phyloP scores from a whole-genome alignment of 1,140 invertebrate species.

The Leptoteleia sp. region DNA sequence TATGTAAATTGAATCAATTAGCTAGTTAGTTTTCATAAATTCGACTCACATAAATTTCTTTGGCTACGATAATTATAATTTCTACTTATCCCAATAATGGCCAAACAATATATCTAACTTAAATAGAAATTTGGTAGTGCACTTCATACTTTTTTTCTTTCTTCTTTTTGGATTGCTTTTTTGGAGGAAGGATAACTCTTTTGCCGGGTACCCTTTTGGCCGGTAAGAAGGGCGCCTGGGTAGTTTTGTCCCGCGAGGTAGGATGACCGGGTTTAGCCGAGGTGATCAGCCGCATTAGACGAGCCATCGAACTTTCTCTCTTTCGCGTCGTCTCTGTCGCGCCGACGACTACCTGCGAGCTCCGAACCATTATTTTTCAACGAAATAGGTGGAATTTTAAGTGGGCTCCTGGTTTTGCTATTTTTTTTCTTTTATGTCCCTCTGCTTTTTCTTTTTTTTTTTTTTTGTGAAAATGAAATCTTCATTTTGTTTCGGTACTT shows the following conservation, averaged over 20 bases:
- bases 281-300: conserved; percentile 67
- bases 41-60: too few species aligned
- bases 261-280: conserved; percentile 56
- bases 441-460: too few species aligned
- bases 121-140: conserved; percentile 14
- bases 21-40: too few species aligned
- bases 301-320: conserved; percentile 65
- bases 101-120: too few species aligned
- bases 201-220: conserved; percentile 15
- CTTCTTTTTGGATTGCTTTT: conserved; percentile 10
- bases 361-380: conserved; percentile 14
- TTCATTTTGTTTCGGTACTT: too few species aligned
- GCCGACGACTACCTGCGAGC: conserved; percentile 7
- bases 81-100: too few species aligned
- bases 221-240: conserved; percentile 14
- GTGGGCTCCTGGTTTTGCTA: not conserved
- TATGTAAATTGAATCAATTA: too few species aligned
- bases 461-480: too few species aligned
- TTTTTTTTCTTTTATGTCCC: not conserved
- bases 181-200: conserved; percentile 11
- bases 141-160: not conserved
- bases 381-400: conserved; percentile 13
- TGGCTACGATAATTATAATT: too few species aligned
- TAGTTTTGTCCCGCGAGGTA: not conserved
- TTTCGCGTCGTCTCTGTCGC: conserved; percentile 13